Evolutionary conservation across 92 coral and sea anemone genomes (phyloP).

Genomic region (Heteractis magnifica): DNA sequence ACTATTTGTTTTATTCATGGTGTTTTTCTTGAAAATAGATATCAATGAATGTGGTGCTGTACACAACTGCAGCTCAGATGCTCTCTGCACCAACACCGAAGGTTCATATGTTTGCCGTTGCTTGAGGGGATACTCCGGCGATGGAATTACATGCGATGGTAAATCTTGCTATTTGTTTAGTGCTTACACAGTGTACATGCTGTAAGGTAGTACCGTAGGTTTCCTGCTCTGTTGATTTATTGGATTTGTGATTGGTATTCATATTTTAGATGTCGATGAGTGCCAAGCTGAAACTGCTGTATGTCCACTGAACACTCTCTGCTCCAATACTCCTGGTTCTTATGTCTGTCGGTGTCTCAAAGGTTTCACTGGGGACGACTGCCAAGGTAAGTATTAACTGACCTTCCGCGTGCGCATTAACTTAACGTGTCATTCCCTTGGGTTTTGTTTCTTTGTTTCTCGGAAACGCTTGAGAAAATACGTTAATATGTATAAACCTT

Average conservation of each 20-base stretch:
- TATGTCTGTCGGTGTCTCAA: constrained; percentile 58
- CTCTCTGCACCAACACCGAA: constrained; percentile 37
- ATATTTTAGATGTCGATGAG: constrained; percentile 66
- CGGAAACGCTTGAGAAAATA: too few species aligned
- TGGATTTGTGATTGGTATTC: background rate
- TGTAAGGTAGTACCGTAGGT: too few species aligned
- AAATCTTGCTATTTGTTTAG: background rate
- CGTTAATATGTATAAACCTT: too few species aligned
- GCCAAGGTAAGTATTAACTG: background rate
- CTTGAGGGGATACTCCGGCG: constrained; percentile 40
- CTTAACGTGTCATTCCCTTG: too few species aligned
- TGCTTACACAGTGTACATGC: background rate
- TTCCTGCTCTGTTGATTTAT: too few species aligned
- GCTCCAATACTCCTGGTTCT: constrained; percentile 59
- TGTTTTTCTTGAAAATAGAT: constrained; percentile 18
- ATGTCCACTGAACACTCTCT: constrained; percentile 59
- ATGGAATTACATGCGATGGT: constrained; percentile 58
- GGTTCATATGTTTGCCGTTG: constrained; percentile 58
- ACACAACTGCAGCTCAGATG: constrained; percentile 29
- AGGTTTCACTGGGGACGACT: constrained; percentile 34
- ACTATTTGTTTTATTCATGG: background rate
- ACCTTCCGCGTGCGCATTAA: too few species aligned
- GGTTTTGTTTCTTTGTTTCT: too few species aligned
- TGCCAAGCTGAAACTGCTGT: constrained; percentile 41
- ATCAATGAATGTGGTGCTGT: constrained; percentile 39